These are phyloP conservation scores for Callipepla californica DNA, from an alignment of 2,113 vertebrate species.

Conservation along the genomic window DNA sequence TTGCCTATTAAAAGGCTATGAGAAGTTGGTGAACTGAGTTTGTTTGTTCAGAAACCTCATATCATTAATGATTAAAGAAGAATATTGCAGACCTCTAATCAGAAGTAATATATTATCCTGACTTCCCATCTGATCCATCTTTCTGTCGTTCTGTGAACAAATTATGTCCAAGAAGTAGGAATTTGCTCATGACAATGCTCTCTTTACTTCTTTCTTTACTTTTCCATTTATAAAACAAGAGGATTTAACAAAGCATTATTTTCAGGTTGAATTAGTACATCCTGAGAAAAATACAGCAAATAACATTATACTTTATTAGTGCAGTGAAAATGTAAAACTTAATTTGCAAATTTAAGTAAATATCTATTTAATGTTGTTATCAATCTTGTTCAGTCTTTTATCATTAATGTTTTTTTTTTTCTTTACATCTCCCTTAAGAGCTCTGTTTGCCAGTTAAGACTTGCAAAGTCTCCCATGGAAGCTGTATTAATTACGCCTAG, in stretches of 20 bases:
- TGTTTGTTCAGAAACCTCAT: not conserved
- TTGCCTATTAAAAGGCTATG: not conserved
- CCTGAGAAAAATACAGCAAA: not conserved
- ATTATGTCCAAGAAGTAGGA: not conserved
- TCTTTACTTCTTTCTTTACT: not conserved
- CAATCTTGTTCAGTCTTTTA: not conserved
- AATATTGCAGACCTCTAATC: not conserved
- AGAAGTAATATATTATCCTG: not conserved
- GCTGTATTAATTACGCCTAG: not conserved
- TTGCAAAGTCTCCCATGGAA: not conserved
- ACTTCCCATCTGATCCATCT: not conserved
- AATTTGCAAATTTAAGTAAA: not conserved
- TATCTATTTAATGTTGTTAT: not conserved
- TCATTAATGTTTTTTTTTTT: not conserved
- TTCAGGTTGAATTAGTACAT: not conserved
- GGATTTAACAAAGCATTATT: not conserved
- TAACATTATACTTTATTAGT: not conserved
- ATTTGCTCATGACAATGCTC: not conserved
- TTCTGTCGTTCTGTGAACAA: not conserved
- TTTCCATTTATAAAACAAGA: not conserved
- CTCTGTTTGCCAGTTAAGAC: constrained; percentile 1
- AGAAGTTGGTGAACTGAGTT: not conserved
- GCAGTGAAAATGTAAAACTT: not conserved
- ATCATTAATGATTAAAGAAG: not conserved
- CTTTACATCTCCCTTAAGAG: not conserved